Evolutionary conservation across 1,140 invertebrate genomes (phyloP), one percentile per base, ranked within the genome.

Genomic region (Lepidotrigona ventralis): DNA sequence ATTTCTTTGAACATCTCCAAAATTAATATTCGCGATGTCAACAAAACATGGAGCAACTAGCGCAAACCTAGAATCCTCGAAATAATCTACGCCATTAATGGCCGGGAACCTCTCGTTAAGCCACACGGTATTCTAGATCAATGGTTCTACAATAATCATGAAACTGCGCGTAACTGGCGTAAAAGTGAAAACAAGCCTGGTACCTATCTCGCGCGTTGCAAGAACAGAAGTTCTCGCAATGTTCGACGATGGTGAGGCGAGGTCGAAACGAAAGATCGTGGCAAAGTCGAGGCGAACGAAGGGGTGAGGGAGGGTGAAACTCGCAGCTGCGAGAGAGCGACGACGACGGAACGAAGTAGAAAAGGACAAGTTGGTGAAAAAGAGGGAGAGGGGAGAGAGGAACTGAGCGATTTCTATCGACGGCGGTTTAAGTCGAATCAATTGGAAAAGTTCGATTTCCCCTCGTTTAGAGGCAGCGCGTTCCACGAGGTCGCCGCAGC

Each of bases 401-500:
- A 58, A 79, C 69, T 51, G 60, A 54, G 60, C 82, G 87, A 81
- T 87, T 79, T 89, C 86, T 73, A 86, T 33, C 58, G 63, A 2
- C 51, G 73, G 63, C n/a, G 81, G 60, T 87, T 90, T 90, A 90
- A 90, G 87, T 90, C 85, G 87, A 90, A 90, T 90, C 89, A 90
- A 90, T 90, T 90, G 89, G 89, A 90, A 90, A 90, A 90, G 89
- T 90, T 90, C 84, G 86, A 89, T 88, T 88, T 87, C 89, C 80
- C 79, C 86, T 90, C 89, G 88, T 90, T 90, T 90, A 83, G 73
- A 85, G 46, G 54, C 84, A 85, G 79, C 82, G 86, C 84, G 86
- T 89, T 82, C 87, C 85, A 85, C 78, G 60, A 77, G 73, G 86
- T 89, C 87, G 66, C 85, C 80, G 60, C 75, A 46, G 84, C 77